These are phyloP conservation scores for Drosophila rellima DNA, from an alignment of 2,888 invertebrate species.

Conservation along the genomic window DNA sequence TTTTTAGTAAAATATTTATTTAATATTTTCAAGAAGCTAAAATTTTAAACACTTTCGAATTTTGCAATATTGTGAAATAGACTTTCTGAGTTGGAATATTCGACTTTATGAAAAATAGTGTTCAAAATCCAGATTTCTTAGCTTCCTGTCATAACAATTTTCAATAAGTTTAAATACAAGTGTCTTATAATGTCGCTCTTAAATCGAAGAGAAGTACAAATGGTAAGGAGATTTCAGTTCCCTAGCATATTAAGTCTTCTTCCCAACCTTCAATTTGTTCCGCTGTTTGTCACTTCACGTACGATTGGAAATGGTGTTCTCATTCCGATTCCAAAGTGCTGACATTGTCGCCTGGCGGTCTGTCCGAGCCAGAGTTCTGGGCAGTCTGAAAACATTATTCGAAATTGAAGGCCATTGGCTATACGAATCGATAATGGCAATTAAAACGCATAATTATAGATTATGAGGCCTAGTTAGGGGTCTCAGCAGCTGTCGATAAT, in stretches of 20 bases:
- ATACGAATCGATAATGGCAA: constrained; percentile 64
- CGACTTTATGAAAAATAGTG: too few species aligned
- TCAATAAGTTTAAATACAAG: background rate
- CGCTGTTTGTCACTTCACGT: constrained; percentile 2
- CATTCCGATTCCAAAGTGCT: constrained; percentile 23
- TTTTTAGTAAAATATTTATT: too few species aligned
- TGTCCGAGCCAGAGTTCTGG: background rate
- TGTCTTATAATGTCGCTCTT: background rate
- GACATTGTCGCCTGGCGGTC: constrained; percentile 36
- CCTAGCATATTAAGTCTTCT: background rate
- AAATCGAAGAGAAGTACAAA: background rate
- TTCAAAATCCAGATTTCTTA: too few species aligned
- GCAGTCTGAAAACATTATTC: constrained; percentile 16
- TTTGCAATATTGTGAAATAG: too few species aligned
- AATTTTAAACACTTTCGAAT: too few species aligned
- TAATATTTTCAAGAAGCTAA: too few species aligned
- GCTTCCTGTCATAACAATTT: background rate
- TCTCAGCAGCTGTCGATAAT: constrained; percentile 5
- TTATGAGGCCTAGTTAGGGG: constrained; percentile 44
- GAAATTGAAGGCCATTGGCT: constrained; percentile 55
- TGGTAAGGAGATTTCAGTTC: background rate
- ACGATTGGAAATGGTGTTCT: constrained; percentile 9
- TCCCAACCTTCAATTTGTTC: constrained; percentile 26
- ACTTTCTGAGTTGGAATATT: too few species aligned
- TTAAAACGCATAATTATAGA: constrained; percentile 73